These are phyloP conservation scores for Noturus placidus DNA, from an alignment of 2,113 vertebrate genomes.

Conservation along the genomic window DNA sequence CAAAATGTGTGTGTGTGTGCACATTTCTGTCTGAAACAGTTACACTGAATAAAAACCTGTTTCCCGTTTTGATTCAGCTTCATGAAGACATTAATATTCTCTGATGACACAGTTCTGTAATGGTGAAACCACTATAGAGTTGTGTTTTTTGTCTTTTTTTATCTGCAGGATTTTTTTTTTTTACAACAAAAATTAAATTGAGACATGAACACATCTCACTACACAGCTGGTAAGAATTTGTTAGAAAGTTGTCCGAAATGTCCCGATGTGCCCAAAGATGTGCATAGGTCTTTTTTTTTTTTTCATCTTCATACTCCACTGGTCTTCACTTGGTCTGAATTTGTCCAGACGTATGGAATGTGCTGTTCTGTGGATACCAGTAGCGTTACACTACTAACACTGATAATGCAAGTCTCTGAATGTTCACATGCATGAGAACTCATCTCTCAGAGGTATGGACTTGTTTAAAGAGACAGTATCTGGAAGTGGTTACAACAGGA, in stretches of 20 bases:
- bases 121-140: constrained; percentile 77
- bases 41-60: constrained; percentile 86
- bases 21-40: constrained; percentile 76
- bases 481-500: constrained; percentile 30
- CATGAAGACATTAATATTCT: constrained; percentile 89
- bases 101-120: constrained; percentile 91
- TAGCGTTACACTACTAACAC: constrained; percentile 87
- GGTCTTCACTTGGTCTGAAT: constrained; percentile 44
- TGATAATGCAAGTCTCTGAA: constrained; percentile 91
- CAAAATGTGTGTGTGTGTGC: constrained; percentile 69
- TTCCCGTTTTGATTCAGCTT: constrained; percentile 72
- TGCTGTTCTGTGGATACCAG: constrained; percentile 85
- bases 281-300: constrained; percentile 88
- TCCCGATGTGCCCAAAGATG: constrained; percentile 75
- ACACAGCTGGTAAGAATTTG: constrained; percentile 88
- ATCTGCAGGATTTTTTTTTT: constrained; percentile 42
- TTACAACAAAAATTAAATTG: constrained; percentile 91
- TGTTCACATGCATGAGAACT: constrained; percentile 97
- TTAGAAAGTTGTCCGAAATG: constrained; percentile 91
- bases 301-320: constrained; percentile 68
- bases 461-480: constrained; percentile 97
- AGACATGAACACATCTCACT: constrained; percentile 95
- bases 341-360: constrained; percentile 89
- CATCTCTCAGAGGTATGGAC: constrained; percentile 84
- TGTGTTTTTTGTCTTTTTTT: constrained; percentile 63